A percentile compares a stretch with the other conserved stretches of the same genome.
Conservation (phyloP, 2,888 invertebrate genomes). For the Apodemia hepburni region DNA sequence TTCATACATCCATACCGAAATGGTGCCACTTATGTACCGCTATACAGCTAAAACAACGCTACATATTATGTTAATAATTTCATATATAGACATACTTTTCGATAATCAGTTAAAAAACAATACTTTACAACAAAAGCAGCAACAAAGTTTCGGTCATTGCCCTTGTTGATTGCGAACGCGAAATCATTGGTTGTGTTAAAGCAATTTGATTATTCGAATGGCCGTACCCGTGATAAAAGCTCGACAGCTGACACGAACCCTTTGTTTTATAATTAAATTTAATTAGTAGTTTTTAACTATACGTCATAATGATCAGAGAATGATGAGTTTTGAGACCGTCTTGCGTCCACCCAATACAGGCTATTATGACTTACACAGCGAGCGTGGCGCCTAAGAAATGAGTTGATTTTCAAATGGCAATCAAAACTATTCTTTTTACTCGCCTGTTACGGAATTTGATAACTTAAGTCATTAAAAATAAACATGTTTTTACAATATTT, state of each 20-base stretch:
- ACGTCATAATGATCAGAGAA: too few relatives aligned
- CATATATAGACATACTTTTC: neutral
- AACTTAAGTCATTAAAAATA: too few relatives aligned
- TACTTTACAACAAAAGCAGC: neutral
- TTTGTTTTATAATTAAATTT: slow-evolving; percentile 23
- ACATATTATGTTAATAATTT: too few relatives aligned
- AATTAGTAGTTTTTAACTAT: neutral
- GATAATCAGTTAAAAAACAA: slow-evolving; percentile 6
- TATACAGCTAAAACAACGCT: too few relatives aligned
- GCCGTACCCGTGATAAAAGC: slow-evolving; percentile 21
- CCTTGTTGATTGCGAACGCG: slow-evolving; percentile 27
- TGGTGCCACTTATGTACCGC: too few relatives aligned
- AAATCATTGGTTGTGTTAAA: slow-evolving; percentile 32
- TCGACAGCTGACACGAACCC: slow-evolving; percentile 25
- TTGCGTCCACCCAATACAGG: neutral
- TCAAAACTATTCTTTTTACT: too few relatives aligned
- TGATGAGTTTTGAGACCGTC: too few relatives aligned
- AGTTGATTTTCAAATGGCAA: too few relatives aligned
- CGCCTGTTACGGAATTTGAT: too few relatives aligned
- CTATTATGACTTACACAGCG: neutral
- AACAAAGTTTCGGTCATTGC: slow-evolving; percentile 24
- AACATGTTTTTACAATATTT: too few relatives aligned
- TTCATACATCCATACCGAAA: too few relatives aligned
- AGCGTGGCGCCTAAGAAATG: too few relatives aligned
- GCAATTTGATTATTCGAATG: slow-evolving; percentile 30